Base-by-base conservation (phyloP, 2,888 invertebrate genomes). In the Mythimna vitellina region DNA sequence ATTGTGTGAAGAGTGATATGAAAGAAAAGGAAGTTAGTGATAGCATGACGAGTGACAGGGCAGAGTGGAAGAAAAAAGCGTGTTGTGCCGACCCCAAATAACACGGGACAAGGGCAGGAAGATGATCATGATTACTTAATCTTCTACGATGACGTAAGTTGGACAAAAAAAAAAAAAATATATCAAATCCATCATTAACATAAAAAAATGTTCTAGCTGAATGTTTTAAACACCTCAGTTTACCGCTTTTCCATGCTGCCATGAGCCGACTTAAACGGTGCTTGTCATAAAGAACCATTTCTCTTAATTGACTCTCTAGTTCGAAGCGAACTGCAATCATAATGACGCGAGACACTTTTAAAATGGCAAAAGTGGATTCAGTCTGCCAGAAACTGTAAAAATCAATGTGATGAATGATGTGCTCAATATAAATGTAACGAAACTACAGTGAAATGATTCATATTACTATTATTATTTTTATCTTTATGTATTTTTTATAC, bases 231-330 rank as follows among this genome's bases (percentile, higher is more conserved):
- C 10, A 49, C 2, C 46, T 1, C 20, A 65, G 35, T 61, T 67
- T 61, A 32, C 29, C 17, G 14, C 29, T n/a, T 29, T 32, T 38
- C 5, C 1, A 12, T 2, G 9, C 29, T 42, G 54, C 35, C 67
- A 0, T n/a, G 20, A 49, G 29, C 49, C 22, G 29, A 49, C 56
- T 20, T 79, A 64, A 82, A 73, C 56, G 51, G 53, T 61, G n/a
- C 60, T 72, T 17, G 53, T 51, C 46, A 60, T 65, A 68, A 67
- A 67, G 77, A 63, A 68, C 73, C 81, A 68, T 81, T 77, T 81
- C 51, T 67, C 32, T 29, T 65, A 81, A 80, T 81, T 73, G 81
- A 81, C 81, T 58, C 70, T 80, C 69, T 9, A 3, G 46, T 17
- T 61, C 25, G 60, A 53, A 54, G 17, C 14, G 6, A 51, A 51